Conservation (phyloP, 2,797 vertebrate species). For the Dromococcyx pavoninus region DNA sequence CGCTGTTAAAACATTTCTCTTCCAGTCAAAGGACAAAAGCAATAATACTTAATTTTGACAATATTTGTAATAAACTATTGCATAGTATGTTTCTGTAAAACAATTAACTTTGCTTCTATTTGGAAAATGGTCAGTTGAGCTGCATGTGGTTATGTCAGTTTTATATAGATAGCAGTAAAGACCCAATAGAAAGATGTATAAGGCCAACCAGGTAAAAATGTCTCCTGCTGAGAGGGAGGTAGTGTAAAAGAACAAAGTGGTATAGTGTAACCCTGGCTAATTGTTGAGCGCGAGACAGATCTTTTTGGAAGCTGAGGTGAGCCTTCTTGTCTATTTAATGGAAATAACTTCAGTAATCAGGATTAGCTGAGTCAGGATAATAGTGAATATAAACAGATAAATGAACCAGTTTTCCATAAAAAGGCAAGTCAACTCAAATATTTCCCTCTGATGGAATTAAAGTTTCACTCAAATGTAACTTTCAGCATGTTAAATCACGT, state of each 20-base stretch:
- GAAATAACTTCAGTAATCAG: neutral
- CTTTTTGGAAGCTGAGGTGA: neutral
- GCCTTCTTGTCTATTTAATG: neutral
- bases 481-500: neutral
- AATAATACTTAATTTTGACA: neutral
- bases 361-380: neutral
- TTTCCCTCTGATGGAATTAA: neutral
- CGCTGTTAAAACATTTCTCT: neutral
- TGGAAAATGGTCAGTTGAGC: neutral
- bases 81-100: neutral
- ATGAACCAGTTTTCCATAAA: neutral
- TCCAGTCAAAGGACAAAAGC: neutral
- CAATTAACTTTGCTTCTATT: neutral
- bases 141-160: neutral
- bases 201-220: neutral
- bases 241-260: neutral
- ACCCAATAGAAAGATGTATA: neutral
- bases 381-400: neutral
- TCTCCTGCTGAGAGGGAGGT: fast-evolving
- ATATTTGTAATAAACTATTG: neutral
- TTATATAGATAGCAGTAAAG: neutral
- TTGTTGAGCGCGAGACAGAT: neutral
- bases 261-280: neutral
- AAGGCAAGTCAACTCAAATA: neutral
- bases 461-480: neutral